Evolutionary conservation across 2,888 invertebrate genomes (phyloP).

Genomic region (Cerastis leucographa): DNA sequence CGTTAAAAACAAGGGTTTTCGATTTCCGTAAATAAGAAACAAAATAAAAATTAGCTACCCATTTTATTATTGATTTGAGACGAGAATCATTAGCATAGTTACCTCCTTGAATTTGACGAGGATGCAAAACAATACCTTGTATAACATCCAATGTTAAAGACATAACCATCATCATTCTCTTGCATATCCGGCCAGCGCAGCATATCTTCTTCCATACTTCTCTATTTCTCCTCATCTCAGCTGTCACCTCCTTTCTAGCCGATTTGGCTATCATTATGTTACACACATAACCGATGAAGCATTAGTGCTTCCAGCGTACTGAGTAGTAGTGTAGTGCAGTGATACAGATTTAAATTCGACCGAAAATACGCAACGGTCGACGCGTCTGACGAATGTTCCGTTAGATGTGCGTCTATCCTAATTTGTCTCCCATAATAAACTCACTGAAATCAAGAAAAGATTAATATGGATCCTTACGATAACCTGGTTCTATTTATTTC

Average conservation of each 20-base stretch:
- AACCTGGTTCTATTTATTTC: background rate
- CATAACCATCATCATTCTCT: background rate
- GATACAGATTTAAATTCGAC: background rate
- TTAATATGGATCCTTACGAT: slow-evolving; percentile 1
- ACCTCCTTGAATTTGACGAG: no score
- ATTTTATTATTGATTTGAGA: no score
- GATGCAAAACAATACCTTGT: no score
- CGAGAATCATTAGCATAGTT: no score
- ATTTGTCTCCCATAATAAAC: background rate
- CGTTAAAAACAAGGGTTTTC: no score
- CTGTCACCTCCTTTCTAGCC: no score
- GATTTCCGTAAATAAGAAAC: no score
- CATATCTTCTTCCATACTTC: no score
- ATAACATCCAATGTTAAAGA: background rate
- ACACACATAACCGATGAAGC: background rate
- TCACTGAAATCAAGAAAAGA: slow-evolving; percentile 13
- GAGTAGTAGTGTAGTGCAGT: background rate
- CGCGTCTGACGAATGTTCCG: background rate
- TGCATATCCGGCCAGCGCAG: no score
- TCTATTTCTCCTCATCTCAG: no score
- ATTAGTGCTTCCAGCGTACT: background rate
- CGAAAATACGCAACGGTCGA: background rate
- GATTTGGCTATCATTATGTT: background rate
- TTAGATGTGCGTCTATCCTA: background rate
- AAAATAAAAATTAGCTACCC: no score